A percentile compares a stretch with the other conserved stretches of the same genome.
phyloP scores from a whole-genome alignment of 2,797 vertebrate genomes.

The Chaenodraco wilsoni region DNA sequence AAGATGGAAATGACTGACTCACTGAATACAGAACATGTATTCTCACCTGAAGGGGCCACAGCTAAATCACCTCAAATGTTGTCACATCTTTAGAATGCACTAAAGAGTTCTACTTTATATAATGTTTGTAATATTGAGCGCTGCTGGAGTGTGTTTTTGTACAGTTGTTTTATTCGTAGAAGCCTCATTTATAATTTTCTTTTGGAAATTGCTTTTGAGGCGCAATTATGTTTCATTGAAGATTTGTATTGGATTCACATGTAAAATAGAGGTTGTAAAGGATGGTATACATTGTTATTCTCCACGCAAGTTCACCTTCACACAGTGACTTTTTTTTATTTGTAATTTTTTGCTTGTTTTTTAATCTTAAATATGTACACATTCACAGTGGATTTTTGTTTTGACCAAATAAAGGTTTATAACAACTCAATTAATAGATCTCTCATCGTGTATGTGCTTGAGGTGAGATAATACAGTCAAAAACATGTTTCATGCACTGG shows the following conservation, averaged over 20 bases:
- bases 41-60: slow-evolving; percentile 19
- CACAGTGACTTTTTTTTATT: slow-evolving; percentile 7
- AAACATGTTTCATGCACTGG: too few relatives aligned
- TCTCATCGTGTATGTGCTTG: not conserved
- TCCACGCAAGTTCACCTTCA: slow-evolving; percentile 28
- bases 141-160: slow-evolving; percentile 53
- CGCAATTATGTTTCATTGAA: slow-evolving; percentile 39
- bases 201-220: slow-evolving; percentile 64
- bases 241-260: slow-evolving; percentile 50
- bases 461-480: too few relatives aligned
- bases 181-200: slow-evolving; percentile 42
- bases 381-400: slow-evolving; percentile 47
- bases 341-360: not conserved
- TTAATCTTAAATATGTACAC: slow-evolving; percentile 25
- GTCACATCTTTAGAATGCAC: slow-evolving; percentile 30
- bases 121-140: slow-evolving; percentile 64
- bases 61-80: slow-evolving; percentile 35
- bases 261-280: slow-evolving; percentile 66
- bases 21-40: slow-evolving; percentile 5
- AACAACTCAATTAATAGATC: slow-evolving; percentile 26
- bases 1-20: slow-evolving; percentile 18
- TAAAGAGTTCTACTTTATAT: slow-evolving; percentile 49
- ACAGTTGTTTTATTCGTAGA: slow-evolving; percentile 55
- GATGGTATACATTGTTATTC: slow-evolving; percentile 35
- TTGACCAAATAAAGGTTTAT: slow-evolving; percentile 72